phyloP scores from a whole-genome alignment of 2,797 vertebrate genomes.

The Chloroceryle inda region DNA sequence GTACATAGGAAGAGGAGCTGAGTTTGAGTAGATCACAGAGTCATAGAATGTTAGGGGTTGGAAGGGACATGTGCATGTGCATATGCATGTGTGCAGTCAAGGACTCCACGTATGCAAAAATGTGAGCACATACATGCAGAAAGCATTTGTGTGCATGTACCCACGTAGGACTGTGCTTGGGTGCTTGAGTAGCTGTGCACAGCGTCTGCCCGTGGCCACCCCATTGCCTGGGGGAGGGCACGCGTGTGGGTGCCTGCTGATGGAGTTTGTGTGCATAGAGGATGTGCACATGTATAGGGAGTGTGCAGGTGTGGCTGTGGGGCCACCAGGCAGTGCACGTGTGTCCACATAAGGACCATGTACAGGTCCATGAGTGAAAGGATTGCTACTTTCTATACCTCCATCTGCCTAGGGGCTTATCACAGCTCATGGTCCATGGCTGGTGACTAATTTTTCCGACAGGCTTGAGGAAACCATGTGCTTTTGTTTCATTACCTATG shows the following conservation, averaged over 20 bases:
- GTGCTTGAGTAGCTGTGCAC: neutral
- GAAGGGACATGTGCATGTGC: neutral
- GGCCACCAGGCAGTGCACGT: neutral
- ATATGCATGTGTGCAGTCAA: neutral
- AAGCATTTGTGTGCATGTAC: rapidly evolving
- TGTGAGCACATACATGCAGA: neutral
- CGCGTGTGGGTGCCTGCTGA: rapidly evolving
- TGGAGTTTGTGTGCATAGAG: neutral
- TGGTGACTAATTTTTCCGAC: neutral
- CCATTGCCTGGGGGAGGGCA: neutral
- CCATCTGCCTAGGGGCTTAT: neutral
- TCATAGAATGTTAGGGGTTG: too few relatives aligned
- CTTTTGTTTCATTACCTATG: neutral
- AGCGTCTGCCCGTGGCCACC: neutral
- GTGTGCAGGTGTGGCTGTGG: neutral
- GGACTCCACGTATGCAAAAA: neutral
- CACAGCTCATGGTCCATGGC: neutral
- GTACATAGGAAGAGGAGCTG: neutral
- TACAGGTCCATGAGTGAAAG: neutral
- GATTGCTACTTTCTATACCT: neutral
- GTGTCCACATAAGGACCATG: neutral
- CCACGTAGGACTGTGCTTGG: neutral
- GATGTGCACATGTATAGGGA: too few relatives aligned
- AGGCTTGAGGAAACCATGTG: neutral
- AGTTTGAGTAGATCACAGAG: neutral